Conservation (phyloP, 2,113 vertebrate genomes). For the Dipodomys ordii region DNA sequence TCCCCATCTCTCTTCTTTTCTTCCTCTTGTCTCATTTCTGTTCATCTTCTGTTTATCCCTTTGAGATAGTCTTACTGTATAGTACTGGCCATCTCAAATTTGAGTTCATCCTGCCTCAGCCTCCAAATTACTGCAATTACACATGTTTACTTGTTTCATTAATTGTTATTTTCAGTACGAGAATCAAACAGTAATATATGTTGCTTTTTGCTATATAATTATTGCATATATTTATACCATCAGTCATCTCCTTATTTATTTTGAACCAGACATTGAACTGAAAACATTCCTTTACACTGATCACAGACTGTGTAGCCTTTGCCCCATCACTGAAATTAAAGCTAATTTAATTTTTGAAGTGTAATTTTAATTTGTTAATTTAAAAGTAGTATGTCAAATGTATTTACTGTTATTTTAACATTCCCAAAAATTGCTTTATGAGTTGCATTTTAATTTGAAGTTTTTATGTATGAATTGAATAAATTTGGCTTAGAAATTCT, state of each 20-base stretch:
- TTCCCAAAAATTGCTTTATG: not conserved
- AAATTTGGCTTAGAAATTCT: conserved; percentile 6
- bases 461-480: not conserved
- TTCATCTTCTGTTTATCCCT: not conserved
- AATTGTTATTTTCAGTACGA: not conserved
- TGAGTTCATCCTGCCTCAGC: not conserved
- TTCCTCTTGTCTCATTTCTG: not conserved
- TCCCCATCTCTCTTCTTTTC: not conserved
- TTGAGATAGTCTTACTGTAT: not conserved
- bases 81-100: not conserved
- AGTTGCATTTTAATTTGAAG: conserved; percentile 36
- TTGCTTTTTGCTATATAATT: conserved; percentile 6
- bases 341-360: conserved; percentile 18
- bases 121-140: not conserved
- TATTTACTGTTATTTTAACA: conserved; percentile 14
- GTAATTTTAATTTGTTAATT: conserved; percentile 45
- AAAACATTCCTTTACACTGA: not conserved
- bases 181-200: not conserved
- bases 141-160: not conserved
- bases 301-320: not conserved
- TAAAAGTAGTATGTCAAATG: not conserved
- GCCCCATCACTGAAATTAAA: not conserved
- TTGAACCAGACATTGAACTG: not conserved
- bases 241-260: not conserved
- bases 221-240: not conserved